phyloP scores from a whole-genome alignment of 1,140 invertebrate species.

The Marisa cornuarietis region DNA sequence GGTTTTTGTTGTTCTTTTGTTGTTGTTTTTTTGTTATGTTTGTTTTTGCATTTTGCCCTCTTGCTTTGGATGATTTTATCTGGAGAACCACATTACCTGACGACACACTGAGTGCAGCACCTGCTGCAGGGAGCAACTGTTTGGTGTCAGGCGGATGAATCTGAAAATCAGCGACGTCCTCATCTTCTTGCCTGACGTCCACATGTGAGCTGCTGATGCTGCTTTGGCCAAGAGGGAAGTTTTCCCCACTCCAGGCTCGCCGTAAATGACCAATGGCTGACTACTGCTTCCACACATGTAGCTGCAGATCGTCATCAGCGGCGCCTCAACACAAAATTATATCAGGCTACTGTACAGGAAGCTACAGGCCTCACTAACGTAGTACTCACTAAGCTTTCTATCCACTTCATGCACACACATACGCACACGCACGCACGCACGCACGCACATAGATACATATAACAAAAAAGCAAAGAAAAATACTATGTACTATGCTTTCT shows the following conservation, averaged over 20 bases:
- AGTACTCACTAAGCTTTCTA: too few relatives aligned
- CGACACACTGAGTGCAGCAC: slow-evolving; percentile 52
- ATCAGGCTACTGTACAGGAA: too few relatives aligned
- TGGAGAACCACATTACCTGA: slow-evolving; percentile 15
- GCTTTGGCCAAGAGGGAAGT: slow-evolving; percentile 57
- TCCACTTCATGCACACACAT: too few relatives aligned
- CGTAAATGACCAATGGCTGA: slow-evolving; percentile 54
- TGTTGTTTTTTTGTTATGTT: too few relatives aligned
- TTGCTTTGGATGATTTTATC: too few relatives aligned
- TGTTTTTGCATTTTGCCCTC: too few relatives aligned
- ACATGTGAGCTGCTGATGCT: slow-evolving; percentile 25
- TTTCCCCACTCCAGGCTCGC: slow-evolving; percentile 58
- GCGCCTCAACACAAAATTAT: slow-evolving; percentile 60
- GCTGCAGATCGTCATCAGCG: slow-evolving; percentile 75
- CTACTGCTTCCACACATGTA: slow-evolving; percentile 71
- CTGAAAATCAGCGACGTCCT: slow-evolving; percentile 47
- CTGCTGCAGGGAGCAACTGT: slow-evolving; percentile 41
- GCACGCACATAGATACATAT: too few relatives aligned
- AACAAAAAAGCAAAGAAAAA: too few relatives aligned
- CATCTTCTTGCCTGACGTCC: slow-evolving; percentile 21
- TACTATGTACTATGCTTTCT: too few relatives aligned
- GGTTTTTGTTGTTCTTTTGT: too few relatives aligned
- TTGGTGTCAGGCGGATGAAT: slow-evolving; percentile 55
- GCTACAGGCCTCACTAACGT: too few relatives aligned
- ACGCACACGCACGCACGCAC: too few relatives aligned